A percentile compares a stretch with the other conserved stretches of the same genome.
phyloP scores from a whole-genome alignment of 2,888 invertebrate genomes.

The Blera fallax region DNA sequence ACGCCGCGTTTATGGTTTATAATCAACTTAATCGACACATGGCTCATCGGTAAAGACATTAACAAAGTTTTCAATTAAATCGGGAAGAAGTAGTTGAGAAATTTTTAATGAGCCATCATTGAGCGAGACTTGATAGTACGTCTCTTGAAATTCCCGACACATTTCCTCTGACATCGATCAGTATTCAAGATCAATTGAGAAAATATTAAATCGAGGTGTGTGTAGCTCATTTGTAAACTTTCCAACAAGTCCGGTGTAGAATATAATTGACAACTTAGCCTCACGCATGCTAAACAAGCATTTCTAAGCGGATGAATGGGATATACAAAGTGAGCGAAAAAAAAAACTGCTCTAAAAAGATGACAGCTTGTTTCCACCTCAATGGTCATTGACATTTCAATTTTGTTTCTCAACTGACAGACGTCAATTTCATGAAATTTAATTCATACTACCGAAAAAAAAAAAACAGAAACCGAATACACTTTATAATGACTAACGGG shows the following conservation, averaged over 20 bases:
- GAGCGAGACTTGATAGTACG: conserved; percentile 16
- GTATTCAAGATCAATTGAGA: conserved; percentile 44
- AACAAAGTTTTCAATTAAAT: conserved; percentile 41
- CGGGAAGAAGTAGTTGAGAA: conserved; percentile 31
- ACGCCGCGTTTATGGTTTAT: conserved; percentile 5
- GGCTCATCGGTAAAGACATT: conserved; percentile 18
- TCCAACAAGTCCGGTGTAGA: conserved; percentile 21
- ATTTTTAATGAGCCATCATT: conserved; percentile 30
- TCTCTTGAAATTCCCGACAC: conserved; percentile 45
- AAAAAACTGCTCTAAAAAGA: background rate
- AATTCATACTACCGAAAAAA: background rate
- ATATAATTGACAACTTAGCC: conserved; percentile 48
- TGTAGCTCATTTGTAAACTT: conserved; percentile 43
- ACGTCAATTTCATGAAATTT: conserved; percentile 29
- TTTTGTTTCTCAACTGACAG: conserved; percentile 25
- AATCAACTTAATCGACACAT: conserved; percentile 9
- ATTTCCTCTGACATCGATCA: conserved; percentile 50
- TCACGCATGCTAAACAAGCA: conserved; percentile 43
- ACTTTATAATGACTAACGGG: conserved; percentile 13
- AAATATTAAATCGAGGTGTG: conserved; percentile 45
- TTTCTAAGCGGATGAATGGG: conserved; percentile 7
- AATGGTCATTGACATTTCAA: conserved; percentile 47
- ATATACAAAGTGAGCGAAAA: conserved; percentile 5
- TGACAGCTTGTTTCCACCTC: conserved; percentile 12
- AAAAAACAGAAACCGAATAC: background rate